phyloP scores from a whole-genome alignment of 2,797 vertebrate species.

The Miichthys miiuy region DNA sequence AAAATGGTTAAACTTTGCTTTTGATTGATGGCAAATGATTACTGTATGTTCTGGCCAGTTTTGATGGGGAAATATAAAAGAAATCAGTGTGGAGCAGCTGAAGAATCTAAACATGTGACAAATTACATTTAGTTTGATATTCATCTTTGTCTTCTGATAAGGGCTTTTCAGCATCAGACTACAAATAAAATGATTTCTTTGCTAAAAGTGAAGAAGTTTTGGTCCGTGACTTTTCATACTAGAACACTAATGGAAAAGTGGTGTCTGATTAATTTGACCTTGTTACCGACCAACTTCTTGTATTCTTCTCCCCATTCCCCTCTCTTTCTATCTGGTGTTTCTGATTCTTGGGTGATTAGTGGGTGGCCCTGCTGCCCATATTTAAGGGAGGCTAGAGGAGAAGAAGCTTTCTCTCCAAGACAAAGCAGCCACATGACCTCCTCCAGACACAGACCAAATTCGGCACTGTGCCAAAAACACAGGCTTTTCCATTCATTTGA shows the following conservation, averaged over 20 bases:
- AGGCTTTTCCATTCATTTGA: too few relatives aligned
- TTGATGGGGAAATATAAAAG: constrained; percentile 36
- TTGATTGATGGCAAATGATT: constrained; percentile 46
- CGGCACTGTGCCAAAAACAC: too few relatives aligned
- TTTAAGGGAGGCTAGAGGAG: too few relatives aligned
- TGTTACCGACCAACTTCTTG: too few relatives aligned
- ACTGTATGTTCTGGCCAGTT: constrained; percentile 10
- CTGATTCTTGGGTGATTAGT: too few relatives aligned
- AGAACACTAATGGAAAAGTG: constrained; percentile 8
- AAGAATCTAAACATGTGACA: background rate
- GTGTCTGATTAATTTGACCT: constrained; percentile 41
- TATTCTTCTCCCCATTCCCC: too few relatives aligned
- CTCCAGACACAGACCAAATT: too few relatives aligned
- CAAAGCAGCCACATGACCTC: too few relatives aligned
- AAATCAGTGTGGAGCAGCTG: constrained; percentile 16
- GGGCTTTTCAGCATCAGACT: background rate
- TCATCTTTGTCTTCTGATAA: background rate
- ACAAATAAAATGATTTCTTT: background rate
- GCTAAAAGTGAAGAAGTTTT: background rate
- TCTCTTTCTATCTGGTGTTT: too few relatives aligned
- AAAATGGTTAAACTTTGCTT: constrained; percentile 17
- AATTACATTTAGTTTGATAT: background rate
- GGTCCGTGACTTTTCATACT: background rate
- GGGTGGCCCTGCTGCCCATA: too few relatives aligned
- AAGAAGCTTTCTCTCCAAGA: too few relatives aligned